Evolutionary conservation across 2,888 invertebrate genomes (phyloP).

Genomic region (Eupithecia insigniata): DNA sequence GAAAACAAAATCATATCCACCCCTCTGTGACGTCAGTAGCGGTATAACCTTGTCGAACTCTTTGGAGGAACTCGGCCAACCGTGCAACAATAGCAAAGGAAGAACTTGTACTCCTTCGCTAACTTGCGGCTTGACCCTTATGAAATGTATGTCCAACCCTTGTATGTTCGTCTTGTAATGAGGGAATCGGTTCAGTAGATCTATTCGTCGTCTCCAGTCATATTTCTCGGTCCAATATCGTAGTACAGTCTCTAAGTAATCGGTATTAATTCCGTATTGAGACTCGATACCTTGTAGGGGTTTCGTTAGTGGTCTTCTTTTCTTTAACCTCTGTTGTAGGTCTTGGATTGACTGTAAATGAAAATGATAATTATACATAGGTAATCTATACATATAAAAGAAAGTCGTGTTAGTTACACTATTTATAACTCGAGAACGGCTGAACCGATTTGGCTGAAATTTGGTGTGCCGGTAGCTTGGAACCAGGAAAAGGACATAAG

Average conservation of each 20-base stretch:
- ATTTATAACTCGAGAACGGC: too few species aligned
- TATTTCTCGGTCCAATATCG: constrained; percentile 91
- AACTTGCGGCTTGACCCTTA: constrained; percentile 85
- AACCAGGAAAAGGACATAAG: too few species aligned
- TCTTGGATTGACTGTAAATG: constrained; percentile 81
- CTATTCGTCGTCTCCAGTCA: constrained; percentile 86
- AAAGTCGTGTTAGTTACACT: too few species aligned
- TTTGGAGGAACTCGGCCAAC: constrained; percentile 94
- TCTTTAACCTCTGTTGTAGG: constrained; percentile 83
- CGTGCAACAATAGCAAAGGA: constrained; percentile 90
- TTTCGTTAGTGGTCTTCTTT: constrained; percentile 77
- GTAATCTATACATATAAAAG: too few species aligned
- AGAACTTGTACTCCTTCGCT: constrained; percentile 61
- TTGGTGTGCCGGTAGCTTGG: too few species aligned
- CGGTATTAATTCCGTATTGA: constrained; percentile 92
- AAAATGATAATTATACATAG: background rate
- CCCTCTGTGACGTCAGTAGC: constrained; percentile 81
- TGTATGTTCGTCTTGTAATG: constrained; percentile 92
- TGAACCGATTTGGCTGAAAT: too few species aligned
- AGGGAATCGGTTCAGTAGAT: constrained; percentile 87
- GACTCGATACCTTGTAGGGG: constrained; percentile 89
- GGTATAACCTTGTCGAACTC: constrained; percentile 92
- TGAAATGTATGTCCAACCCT: constrained; percentile 89
- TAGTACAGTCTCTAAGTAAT: constrained; percentile 86
- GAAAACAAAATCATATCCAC: constrained; percentile 85